phyloP scores from a whole-genome alignment of 1,140 invertebrate genomes.

The Sminthurides bifidus region DNA sequence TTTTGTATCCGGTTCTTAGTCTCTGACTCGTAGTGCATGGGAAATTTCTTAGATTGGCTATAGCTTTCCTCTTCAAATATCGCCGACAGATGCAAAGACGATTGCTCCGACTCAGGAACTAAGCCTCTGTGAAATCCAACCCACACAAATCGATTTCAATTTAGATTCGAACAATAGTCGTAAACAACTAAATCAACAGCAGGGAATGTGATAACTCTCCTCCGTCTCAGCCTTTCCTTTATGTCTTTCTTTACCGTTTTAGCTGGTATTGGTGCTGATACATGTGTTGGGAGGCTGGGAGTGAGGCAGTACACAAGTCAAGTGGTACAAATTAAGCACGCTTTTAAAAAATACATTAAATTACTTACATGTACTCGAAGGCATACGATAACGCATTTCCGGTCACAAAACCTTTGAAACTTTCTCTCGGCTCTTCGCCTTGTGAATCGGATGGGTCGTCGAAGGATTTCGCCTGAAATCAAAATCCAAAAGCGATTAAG shows the following conservation, averaged over 20 bases:
- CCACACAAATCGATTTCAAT: not conserved
- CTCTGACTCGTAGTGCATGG: constrained; percentile 29
- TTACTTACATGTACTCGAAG: constrained; percentile 29
- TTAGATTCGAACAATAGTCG: no score
- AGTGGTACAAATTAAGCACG: not conserved
- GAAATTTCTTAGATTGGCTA: constrained; percentile 16
- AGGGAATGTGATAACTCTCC: no score
- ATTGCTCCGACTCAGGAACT: constrained; percentile 23
- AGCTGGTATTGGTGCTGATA: no score
- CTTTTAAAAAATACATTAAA: not conserved
- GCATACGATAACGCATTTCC: constrained; percentile 26
- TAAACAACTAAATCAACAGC: no score
- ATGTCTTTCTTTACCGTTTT: no score
- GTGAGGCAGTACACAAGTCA: not conserved
- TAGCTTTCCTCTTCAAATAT: constrained; percentile 30
- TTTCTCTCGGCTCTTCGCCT: no score
- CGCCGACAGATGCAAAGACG: constrained; percentile 27
- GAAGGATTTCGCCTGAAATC: no score
- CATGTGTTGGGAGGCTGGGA: not conserved
- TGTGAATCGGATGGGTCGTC: no score
- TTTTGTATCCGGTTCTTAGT: constrained; percentile 24
- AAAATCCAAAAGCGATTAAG: no score
- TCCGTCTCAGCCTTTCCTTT: no score
- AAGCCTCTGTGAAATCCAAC: constrained; percentile 18
- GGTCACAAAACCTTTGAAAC: constrained; percentile 11